Conservation (phyloP, 2,113 vertebrate species). For the Zosterops borbonicus region DNA sequence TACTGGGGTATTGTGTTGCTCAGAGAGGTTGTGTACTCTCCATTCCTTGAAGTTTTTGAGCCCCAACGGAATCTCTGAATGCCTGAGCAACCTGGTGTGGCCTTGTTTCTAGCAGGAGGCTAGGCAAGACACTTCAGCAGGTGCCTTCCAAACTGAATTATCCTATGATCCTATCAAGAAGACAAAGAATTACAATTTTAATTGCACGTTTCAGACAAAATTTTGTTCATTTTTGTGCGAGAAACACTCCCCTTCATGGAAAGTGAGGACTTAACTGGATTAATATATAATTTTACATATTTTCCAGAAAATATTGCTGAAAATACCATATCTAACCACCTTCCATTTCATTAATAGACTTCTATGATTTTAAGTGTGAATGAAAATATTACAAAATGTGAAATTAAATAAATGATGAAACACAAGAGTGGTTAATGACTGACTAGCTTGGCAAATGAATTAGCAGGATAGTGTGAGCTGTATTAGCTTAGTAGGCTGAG, state of each 20-base stretch:
- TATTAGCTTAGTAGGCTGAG: not conserved
- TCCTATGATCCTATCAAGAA: not conserved
- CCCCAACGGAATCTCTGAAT: not conserved
- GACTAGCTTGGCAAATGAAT: slow-evolving; percentile 19
- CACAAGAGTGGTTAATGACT: slow-evolving; percentile 6
- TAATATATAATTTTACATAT: not conserved
- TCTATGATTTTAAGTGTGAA: slow-evolving; percentile 17
- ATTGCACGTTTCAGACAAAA: not conserved
- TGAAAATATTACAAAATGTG: slow-evolving; percentile 47
- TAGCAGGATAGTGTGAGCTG: not conserved
- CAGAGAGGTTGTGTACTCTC: not conserved
- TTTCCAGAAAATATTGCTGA: slow-evolving; percentile 17
- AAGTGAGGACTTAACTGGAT: not conserved
- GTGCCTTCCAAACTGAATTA: not conserved
- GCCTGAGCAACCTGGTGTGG: not conserved
- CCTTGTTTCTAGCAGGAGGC: not conserved
- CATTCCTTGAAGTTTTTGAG: not conserved
- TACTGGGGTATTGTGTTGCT: not conserved
- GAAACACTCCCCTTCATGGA: not conserved
- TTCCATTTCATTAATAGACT: slow-evolving; percentile 1
- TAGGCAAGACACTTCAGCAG: not conserved
- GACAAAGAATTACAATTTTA: not conserved
- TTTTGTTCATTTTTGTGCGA: rapidly evolving
- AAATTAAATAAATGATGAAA: slow-evolving; percentile 48
- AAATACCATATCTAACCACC: slow-evolving; percentile 24